A percentile compares a stretch with the other conserved stretches of the same genome.
Conservation (phyloP, 2,113 vertebrate species). For the Nycticebus coucang region DNA sequence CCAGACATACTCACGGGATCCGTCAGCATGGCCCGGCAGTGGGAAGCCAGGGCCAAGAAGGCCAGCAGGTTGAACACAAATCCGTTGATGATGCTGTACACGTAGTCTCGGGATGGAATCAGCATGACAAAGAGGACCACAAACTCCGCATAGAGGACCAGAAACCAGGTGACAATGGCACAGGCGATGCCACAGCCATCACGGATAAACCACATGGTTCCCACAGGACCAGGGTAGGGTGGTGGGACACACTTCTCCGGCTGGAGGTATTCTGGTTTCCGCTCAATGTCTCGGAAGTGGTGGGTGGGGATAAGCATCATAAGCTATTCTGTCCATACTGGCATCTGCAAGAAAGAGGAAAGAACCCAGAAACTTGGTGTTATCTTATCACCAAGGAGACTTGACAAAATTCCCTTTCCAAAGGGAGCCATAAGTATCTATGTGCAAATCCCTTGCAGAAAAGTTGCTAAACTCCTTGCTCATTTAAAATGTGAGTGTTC, state of each 20-base stretch:
- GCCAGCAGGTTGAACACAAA: conserved; percentile 94
- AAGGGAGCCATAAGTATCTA: neutral
- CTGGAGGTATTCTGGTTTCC: conserved; percentile 94
- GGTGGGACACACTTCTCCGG: conserved; percentile 96
- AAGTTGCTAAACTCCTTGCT: neutral
- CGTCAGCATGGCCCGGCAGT: conserved; percentile 97
- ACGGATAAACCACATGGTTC: conserved; percentile 97
- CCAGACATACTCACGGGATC: conserved; percentile 93
- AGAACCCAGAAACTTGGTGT: conserved; percentile 18
- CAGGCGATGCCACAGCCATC: conserved; percentile 97
- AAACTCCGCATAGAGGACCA: conserved; percentile 98
- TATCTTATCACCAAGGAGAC: neutral
- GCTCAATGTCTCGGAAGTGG: conserved; percentile 96
- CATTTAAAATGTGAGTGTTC: neutral
- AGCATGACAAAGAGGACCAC: conserved; percentile 98
- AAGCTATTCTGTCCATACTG: conserved; percentile 87
- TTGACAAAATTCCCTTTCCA: neutral
- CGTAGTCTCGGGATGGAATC: conserved; percentile 91
- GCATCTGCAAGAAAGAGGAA: conserved; percentile 86
- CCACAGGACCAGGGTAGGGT: conserved; percentile 83
- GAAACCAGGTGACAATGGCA: conserved; percentile 96
- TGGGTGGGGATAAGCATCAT: conserved; percentile 93
- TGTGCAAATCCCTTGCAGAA: neutral
- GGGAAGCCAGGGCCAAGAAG: conserved; percentile 96
- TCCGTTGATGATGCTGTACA: conserved; percentile 95